These are phyloP conservation scores for Adelphocoris suturalis DNA, from an alignment of 2,888 invertebrate species.

Conservation along the genomic window DNA sequence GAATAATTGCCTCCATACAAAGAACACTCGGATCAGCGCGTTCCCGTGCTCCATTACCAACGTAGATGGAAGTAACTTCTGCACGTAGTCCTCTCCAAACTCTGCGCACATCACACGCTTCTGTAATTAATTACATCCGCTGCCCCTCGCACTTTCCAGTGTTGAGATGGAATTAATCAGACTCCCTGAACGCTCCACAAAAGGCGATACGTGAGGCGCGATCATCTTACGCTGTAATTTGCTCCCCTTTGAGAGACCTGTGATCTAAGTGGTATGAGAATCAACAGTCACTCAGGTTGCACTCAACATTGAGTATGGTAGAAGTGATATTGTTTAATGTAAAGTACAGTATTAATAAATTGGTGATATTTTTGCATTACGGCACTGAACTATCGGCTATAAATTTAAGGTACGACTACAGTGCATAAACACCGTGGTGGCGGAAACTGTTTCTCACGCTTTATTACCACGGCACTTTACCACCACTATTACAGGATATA, in stretches of 20 bases:
- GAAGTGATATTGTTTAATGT: too few species aligned
- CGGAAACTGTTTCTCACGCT: too few species aligned
- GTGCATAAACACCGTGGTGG: too few species aligned
- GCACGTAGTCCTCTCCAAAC: background rate
- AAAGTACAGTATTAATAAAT: too few species aligned
- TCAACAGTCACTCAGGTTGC: too few species aligned
- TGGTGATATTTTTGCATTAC: too few species aligned
- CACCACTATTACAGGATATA: too few species aligned
- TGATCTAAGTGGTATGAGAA: background rate
- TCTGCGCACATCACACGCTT: background rate
- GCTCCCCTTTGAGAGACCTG: background rate
- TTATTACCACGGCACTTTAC: too few species aligned
- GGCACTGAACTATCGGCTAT: too few species aligned
- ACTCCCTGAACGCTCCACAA: conserved; percentile 1
- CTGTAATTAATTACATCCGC: conserved; percentile 16
- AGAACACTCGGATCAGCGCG: background rate
- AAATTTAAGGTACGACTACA: too few species aligned
- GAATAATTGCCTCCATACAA: background rate
- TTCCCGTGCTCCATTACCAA: background rate
- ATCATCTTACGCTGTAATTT: conserved; percentile 19
- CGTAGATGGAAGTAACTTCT: background rate
- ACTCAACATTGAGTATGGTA: too few species aligned
- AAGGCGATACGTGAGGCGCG: background rate
- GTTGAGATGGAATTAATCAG: conserved; percentile 8
- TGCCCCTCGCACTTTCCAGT: background rate